Conservation (phyloP, 2,888 invertebrate genomes). For the Heliothis peltigera region DNA sequence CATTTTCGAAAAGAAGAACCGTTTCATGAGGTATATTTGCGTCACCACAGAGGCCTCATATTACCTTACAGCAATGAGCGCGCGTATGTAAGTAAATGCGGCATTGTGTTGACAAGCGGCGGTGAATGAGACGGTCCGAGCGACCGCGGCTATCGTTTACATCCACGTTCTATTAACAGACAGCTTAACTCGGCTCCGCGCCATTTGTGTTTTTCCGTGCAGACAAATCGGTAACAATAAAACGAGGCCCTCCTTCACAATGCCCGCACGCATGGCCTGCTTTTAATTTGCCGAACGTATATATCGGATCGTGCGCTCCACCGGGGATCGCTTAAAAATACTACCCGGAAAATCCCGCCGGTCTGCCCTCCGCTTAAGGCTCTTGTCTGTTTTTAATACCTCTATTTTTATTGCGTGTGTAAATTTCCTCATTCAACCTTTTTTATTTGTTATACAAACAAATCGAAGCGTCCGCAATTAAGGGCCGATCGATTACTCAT, state of each 20-base stretch:
- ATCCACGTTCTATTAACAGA: conserved; percentile 84
- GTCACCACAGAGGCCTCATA: neutral
- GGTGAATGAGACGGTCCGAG: conserved; percentile 55
- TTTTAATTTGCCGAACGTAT: conserved; percentile 88
- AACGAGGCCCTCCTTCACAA: conserved; percentile 82
- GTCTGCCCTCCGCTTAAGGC: conserved; percentile 66
- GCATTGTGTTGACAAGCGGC: conserved; percentile 49
- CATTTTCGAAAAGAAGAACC: neutral
- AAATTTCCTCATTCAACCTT: conserved; percentile 65
- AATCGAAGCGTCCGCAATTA: conserved; percentile 71
- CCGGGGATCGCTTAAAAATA: conserved; percentile 83
- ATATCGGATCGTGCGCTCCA: conserved; percentile 78
- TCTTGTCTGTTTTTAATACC: conserved; percentile 73
- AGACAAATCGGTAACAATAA: conserved; percentile 88
- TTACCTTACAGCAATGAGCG: conserved; percentile 22
- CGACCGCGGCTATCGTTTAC: conserved; percentile 71
- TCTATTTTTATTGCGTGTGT: conserved; percentile 72
- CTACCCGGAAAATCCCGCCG: conserved; percentile 79
- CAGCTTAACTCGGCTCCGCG: conserved; percentile 81
- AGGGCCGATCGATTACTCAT: conserved; percentile 78
- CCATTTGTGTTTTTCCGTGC: conserved; percentile 87
- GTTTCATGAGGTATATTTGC: conserved; percentile 18
- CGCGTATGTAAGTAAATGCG: conserved; percentile 35
- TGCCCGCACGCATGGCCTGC: conserved; percentile 85
- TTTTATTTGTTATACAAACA: conserved; percentile 70